Base-by-base conservation (phyloP, 2,797 vertebrate species). In the Xenopus petersii region DNA sequence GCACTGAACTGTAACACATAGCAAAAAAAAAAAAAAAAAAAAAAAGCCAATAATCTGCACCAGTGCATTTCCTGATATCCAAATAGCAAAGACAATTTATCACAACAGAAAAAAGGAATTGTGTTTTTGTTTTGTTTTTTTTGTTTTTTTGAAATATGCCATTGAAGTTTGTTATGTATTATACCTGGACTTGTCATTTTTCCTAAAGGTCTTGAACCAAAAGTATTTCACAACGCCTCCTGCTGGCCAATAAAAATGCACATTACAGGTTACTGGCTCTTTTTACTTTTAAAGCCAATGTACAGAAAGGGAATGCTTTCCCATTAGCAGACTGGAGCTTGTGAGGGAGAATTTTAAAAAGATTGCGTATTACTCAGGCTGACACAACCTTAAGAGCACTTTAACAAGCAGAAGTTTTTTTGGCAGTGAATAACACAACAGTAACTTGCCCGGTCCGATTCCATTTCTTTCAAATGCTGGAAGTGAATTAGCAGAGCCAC, bases 1-100 rank as follows among this genome's bases (percentile, higher is more conserved):
- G 75, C 75, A 78, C 75, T 7, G 15, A 69, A 46, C 26, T 63
- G 64, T 48, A 55, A 15, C 56, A 26, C 2, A 21, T 30, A 24
- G 10, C 15, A 12, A 59, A 42, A 21, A 21, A 21, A 21, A 21
- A 21, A 21, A 12, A 59, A 42, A 21, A 21, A 21, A 21, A 21
- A 21, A 21, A 60, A 64, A 70, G 33, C 73, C 59, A 55, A 47
- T 68, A 42, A 61, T 56, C 49, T 26, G 42, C 30, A 15, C 36
- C 47, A 16, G 21, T 16, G 26, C 12, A 21, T 47, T 73, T 64
- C 61, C 55, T 5, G 16, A 17, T 17, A 17, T 7, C n/a, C 55
- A 56, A 17, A 17, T 42, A 42, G 36, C 36, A 42, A 42, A 6
- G 8, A 0, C 5, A 42, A 42, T 42, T 3, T 42, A 42, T 3